phyloP scores from a whole-genome alignment of 2,888 invertebrate genomes.

The Rugalucina vietnamica region DNA sequence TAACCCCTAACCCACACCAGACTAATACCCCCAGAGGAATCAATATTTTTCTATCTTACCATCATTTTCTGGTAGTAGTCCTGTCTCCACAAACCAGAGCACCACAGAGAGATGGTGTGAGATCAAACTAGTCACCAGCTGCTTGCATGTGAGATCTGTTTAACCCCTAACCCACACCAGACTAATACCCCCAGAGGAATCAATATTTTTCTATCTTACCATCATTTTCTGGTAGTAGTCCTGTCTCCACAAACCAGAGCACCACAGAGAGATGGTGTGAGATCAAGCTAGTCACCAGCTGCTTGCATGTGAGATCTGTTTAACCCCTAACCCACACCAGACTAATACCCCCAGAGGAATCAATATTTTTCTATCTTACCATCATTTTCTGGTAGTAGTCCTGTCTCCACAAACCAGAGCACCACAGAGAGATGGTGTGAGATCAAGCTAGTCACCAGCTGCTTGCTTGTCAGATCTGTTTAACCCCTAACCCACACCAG shows the following conservation, averaged over 20 bases:
- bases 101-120: conserved; percentile 91
- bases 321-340: too few relatives aligned
- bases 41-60: too few relatives aligned
- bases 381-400: conserved; percentile 89
- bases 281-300: conserved; percentile 88
- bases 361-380: too few relatives aligned
- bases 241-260: conserved; percentile 92
- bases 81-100: conserved; percentile 92
- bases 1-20: too few relatives aligned
- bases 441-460: conserved; percentile 88
- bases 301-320: conserved; percentile 87
- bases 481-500: too few relatives aligned
- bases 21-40: too few relatives aligned
- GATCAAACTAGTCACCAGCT: conserved; percentile 88
- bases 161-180: too few relatives aligned
- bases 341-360: too few relatives aligned
- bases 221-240: conserved; percentile 89
- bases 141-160: conserved; percentile 87
- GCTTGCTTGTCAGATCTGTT: conserved; percentile 87
- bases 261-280: conserved; percentile 91
- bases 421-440: conserved; percentile 91
- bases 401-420: conserved; percentile 92
- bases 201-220: too few relatives aligned
- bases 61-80: conserved; percentile 89
- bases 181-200: too few relatives aligned